These are phyloP conservation scores for Lutjanus erythropterus DNA, from an alignment of 2,113 vertebrate species.

Conservation along the genomic window DNA sequence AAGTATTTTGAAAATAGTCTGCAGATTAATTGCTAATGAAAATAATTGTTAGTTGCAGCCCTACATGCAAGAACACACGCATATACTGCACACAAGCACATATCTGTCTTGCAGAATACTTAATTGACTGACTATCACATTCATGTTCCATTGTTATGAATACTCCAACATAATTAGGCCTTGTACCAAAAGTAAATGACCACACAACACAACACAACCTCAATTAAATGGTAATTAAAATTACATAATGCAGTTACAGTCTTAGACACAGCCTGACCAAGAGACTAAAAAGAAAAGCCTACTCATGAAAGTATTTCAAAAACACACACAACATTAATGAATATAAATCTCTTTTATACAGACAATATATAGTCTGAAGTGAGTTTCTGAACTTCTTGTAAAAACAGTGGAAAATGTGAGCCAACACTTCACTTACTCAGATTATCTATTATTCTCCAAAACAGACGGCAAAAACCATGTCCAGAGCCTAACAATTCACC, in stretches of 20 bases:
- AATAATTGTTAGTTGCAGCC: too few species aligned
- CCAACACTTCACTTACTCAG: conserved; percentile 6
- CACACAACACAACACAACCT: neutral
- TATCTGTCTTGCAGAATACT: neutral
- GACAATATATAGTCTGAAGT: neutral
- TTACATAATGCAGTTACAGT: neutral
- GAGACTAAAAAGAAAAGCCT: neutral
- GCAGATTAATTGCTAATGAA: too few species aligned
- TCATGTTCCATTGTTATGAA: neutral
- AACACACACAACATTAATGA: neutral
- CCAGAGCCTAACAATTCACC: conserved; percentile 42
- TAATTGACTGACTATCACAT: conserved; percentile 1
- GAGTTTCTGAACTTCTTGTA: neutral
- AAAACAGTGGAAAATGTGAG: neutral
- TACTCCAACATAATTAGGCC: neutral
- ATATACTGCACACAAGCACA: neutral
- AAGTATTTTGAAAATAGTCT: too few species aligned
- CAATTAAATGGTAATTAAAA: neutral
- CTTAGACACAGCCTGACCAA: neutral
- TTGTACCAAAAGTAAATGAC: neutral
- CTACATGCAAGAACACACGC: neutral
- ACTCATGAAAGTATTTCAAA: neutral
- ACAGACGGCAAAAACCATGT: conserved; percentile 22
- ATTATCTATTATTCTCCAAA: conserved; percentile 16
- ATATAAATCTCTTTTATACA: neutral